phyloP scores from a whole-genome alignment of 2,888 invertebrate species.

The Sericinus montela region DNA sequence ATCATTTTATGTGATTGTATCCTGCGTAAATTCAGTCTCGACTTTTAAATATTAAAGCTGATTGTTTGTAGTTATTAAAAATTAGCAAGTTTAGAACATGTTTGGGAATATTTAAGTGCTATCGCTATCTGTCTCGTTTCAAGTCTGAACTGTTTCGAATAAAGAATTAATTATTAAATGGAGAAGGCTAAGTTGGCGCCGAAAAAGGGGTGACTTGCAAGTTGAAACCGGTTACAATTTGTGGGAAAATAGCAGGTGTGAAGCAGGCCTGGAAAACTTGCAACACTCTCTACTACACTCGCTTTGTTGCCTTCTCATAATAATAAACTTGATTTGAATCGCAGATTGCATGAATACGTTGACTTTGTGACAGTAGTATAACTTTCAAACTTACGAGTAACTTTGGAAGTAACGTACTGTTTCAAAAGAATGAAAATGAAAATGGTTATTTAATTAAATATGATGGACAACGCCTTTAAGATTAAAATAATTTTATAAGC shows the following conservation, averaged over 20 bases:
- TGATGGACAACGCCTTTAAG: too few relatives aligned
- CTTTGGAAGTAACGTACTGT: constrained; percentile 6
- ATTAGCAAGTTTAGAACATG: constrained; percentile 71
- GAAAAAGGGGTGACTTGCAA: constrained; percentile 56
- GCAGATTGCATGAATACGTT: constrained; percentile 56
- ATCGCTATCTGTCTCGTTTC: constrained; percentile 63
- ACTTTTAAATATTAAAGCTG: constrained; percentile 12
- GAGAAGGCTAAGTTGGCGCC: constrained; percentile 57
- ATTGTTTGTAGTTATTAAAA: constrained; percentile 49
- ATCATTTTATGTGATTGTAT: neutral
- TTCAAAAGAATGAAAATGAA: constrained; percentile 8
- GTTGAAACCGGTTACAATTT: constrained; percentile 69
- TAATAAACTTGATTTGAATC: constrained; percentile 76
- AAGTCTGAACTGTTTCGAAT: constrained; percentile 71
- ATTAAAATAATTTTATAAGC: too few relatives aligned
- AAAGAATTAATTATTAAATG: constrained; percentile 79
- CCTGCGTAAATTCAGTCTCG: neutral
- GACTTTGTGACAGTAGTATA: constrained; percentile 23
- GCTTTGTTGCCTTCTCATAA: constrained; percentile 72
- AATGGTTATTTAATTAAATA: too few relatives aligned
- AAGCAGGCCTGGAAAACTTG: constrained; percentile 59
- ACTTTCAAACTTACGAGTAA: constrained; percentile 6
- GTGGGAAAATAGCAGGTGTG: constrained; percentile 75
- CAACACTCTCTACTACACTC: constrained; percentile 51
- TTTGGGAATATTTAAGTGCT: constrained; percentile 75